phyloP scores from a whole-genome alignment of 1,140 invertebrate genomes.

The Procambarus virginalis region DNA sequence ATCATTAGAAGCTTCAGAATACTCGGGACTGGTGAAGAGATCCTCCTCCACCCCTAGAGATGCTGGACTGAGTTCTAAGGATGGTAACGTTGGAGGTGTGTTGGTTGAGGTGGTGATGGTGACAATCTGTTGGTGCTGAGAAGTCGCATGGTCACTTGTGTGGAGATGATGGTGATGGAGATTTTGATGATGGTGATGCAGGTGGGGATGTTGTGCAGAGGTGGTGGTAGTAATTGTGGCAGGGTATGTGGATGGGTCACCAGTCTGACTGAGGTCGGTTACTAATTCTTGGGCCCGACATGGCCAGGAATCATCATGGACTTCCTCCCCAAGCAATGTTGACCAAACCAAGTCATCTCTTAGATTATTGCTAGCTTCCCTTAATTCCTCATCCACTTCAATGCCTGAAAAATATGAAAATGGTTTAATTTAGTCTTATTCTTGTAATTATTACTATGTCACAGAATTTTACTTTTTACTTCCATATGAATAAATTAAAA shows the following conservation, averaged over 20 bases:
- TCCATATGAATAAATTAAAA: too few species aligned
- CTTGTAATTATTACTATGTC: too few species aligned
- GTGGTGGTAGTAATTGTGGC: constrained; percentile 40
- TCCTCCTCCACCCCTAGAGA: constrained; percentile 69
- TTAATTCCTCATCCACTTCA: constrained; percentile 31
- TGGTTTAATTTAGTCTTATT: too few species aligned
- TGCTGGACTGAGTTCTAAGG: constrained; percentile 67
- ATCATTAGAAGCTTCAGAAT: constrained; percentile 69
- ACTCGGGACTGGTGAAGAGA: constrained; percentile 66
- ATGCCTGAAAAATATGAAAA: constrained; percentile 26
- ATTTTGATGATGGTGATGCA: constrained; percentile 21
- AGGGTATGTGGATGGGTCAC: constrained; percentile 70
- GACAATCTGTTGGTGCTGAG: constrained; percentile 22
- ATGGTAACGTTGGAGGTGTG: constrained; percentile 50
- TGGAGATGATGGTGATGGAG: constrained; percentile 11
- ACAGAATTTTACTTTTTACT: too few species aligned
- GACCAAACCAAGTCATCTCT: constrained; percentile 68
- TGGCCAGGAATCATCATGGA: constrained; percentile 60
- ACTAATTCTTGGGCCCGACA: constrained; percentile 67
- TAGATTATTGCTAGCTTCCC: constrained; percentile 32
- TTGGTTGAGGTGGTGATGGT: constrained; percentile 32
- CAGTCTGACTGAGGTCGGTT: constrained; percentile 68
- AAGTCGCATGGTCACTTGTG: neutral
- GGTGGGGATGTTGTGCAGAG: constrained; percentile 5
- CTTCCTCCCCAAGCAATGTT: constrained; percentile 59